Evolutionary conservation across 2,113 vertebrate species (phyloP).

Genomic region (Tyto alba): DNA sequence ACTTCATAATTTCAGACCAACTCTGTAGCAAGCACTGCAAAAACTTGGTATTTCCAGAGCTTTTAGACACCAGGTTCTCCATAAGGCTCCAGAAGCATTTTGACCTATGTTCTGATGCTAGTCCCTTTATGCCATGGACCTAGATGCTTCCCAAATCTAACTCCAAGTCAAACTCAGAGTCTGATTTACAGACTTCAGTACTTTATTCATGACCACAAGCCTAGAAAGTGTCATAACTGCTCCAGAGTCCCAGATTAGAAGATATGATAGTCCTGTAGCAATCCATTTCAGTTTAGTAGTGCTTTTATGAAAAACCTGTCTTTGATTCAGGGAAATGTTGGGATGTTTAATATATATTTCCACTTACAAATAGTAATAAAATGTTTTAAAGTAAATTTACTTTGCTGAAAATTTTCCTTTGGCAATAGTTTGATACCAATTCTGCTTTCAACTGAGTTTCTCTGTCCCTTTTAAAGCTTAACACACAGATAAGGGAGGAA

Average conservation of each 20-base stretch:
- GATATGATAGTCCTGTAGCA: background rate
- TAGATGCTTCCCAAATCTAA: background rate
- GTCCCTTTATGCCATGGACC: background rate
- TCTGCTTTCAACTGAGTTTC: background rate
- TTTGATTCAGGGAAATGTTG: background rate
- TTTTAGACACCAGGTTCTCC: background rate
- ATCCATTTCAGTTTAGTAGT: background rate
- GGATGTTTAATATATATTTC: background rate
- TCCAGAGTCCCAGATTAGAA: background rate
- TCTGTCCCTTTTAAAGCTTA: background rate
- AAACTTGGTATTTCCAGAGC: background rate
- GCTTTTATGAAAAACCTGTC: background rate
- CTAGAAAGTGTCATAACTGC: background rate
- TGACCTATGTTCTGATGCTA: no score
- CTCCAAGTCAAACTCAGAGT: background rate
- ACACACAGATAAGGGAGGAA: background rate
- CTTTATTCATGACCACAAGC: background rate
- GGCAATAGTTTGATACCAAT: background rate
- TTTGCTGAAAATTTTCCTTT: background rate
- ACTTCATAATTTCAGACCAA: background rate
- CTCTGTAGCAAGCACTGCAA: background rate
- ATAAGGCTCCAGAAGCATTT: background rate
- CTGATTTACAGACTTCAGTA: background rate
- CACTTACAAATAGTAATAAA: background rate
- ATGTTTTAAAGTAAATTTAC: background rate